A percentile compares a stretch with the other conserved stretches of the same genome.
These are phyloP conservation scores for Dendrolimus kikuchii DNA, from an alignment of 1,140 invertebrate species.

Conservation along the genomic window DNA sequence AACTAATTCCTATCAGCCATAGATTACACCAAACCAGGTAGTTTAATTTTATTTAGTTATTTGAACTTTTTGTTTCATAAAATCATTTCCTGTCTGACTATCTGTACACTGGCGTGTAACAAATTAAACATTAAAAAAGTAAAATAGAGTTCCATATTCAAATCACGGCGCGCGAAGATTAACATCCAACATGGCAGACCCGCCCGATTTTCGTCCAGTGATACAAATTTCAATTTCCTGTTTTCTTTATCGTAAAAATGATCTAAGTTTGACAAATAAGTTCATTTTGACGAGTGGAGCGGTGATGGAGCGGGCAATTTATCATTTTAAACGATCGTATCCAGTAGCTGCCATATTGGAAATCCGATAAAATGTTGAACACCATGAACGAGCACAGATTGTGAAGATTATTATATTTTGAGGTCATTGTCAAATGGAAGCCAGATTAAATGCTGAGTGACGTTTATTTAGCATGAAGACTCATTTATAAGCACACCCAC, in stretches of 20 bases:
- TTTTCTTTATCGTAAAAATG: constrained; percentile 49
- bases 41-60: no score
- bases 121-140: constrained; percentile 39
- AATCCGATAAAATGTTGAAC: constrained; percentile 28
- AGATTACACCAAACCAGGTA: no score
- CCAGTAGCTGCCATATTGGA: constrained; percentile 38
- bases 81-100: constrained; percentile 38
- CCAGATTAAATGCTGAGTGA: no score
- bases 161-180: constrained; percentile 51
- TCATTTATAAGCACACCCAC: no score
- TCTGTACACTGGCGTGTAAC: constrained; percentile 34
- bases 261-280: constrained; percentile 68
- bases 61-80: no score
- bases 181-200: constrained; percentile 55
- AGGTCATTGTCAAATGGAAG: no score
- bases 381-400: constrained; percentile 4
- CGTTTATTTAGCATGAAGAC: no score
- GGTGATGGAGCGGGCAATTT: constrained; percentile 46
- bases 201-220: constrained; percentile 55
- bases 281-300: constrained; percentile 60
- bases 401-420: no score
- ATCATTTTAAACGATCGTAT: constrained; percentile 46
- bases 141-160: constrained; percentile 60
- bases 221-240: constrained; percentile 69
- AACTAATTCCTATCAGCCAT: constrained; percentile 20